phyloP scores from a whole-genome alignment of 2,113 vertebrate genomes.

The Chrysochloris asiatica region DNA sequence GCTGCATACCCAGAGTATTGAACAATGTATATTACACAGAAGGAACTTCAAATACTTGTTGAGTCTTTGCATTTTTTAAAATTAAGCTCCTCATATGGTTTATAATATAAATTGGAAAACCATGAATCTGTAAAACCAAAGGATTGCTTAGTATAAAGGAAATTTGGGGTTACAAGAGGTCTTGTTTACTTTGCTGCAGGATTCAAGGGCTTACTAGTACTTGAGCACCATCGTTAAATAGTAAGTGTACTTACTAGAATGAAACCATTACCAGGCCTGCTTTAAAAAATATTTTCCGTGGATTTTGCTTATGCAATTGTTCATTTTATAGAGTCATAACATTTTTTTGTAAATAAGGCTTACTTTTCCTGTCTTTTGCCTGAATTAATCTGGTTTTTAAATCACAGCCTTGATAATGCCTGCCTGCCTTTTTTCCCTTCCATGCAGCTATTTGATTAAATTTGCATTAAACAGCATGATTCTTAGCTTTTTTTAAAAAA shows the following conservation, averaged over 20 bases:
- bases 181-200: background rate
- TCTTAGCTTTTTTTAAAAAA: background rate
- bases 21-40: background rate
- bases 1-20: background rate
- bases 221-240: background rate
- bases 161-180: background rate
- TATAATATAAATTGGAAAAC: background rate
- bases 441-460: background rate
- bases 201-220: background rate
- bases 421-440: background rate
- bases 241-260: background rate
- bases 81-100: background rate
- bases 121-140: background rate
- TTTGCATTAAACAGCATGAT: background rate
- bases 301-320: conserved; percentile 21
- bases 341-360: conserved; percentile 26
- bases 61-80: background rate
- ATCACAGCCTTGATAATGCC: background rate
- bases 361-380: background rate
- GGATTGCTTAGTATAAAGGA: conserved; percentile 3
- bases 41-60: background rate
- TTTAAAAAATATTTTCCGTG: conserved; percentile 16
- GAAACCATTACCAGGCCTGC: background rate
- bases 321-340: background rate
- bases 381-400: conserved; percentile 48